A percentile compares a stretch with the other conserved stretches of the same genome.
Evolutionary conservation across 2,888 invertebrate species (phyloP).

Genomic region (Harmothoe impar): DNA sequence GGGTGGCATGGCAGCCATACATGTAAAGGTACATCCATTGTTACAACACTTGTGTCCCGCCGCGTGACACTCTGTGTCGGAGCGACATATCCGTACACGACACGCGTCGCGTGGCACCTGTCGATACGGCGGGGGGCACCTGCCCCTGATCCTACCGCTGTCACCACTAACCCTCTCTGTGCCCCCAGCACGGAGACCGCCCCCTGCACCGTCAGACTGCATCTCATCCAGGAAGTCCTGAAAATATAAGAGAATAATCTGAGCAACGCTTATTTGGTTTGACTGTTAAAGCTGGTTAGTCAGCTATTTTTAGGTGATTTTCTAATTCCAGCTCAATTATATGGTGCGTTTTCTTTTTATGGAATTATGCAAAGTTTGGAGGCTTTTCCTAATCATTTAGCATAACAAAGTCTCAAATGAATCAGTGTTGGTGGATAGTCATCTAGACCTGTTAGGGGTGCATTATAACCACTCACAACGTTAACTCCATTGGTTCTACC

Average conservation of each 20-base stretch:
- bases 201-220: constrained; percentile 36
- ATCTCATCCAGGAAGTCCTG: constrained; percentile 62
- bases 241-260: background rate
- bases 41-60: constrained; percentile 48
- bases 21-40: constrained; percentile 62
- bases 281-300: too few species aligned
- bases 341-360: too few species aligned
- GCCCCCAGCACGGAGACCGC: background rate
- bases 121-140: constrained; percentile 55
- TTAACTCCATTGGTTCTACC: too few species aligned
- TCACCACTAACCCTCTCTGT: background rate
- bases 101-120: constrained; percentile 50
- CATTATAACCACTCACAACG: too few species aligned
- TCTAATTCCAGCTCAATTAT: too few species aligned
- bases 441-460: too few species aligned
- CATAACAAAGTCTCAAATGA: too few species aligned
- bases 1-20: constrained; percentile 50
- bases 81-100: background rate
- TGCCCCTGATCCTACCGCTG: background rate
- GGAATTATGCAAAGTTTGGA: too few species aligned
- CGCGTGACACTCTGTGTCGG: constrained; percentile 59
- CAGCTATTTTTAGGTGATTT: too few species aligned
- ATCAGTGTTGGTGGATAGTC: too few species aligned
- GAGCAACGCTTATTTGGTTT: too few species aligned
- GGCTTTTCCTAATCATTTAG: too few species aligned